A percentile compares a stretch with the other conserved stretches of the same genome.
These are phyloP conservation scores for Monochamus saltuarius DNA, from an alignment of 1,140 invertebrate species.

Conservation along the genomic window DNA sequence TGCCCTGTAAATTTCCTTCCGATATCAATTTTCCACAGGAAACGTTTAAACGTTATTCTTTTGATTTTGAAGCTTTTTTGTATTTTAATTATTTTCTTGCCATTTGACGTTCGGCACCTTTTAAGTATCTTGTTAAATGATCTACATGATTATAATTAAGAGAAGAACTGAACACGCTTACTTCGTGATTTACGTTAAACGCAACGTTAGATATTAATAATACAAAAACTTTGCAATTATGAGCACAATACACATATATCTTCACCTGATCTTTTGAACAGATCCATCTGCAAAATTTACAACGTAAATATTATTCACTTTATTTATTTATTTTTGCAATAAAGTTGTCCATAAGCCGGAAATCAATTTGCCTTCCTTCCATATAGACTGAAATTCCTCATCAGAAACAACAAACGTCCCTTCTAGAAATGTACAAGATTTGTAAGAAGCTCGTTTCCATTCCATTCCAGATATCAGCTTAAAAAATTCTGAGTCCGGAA, in stretches of 20 bases:
- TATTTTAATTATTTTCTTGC: background rate
- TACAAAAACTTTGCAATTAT: slow-evolving; percentile 5
- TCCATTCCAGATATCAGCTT: no score
- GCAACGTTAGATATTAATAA: background rate
- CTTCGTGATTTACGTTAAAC: no score
- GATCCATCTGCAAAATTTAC: slow-evolving; percentile 3
- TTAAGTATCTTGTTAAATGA: slow-evolving; percentile 1
- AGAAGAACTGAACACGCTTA: background rate
- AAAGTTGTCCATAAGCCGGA: no score
- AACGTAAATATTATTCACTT: slow-evolving; percentile 8
- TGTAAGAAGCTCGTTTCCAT: no score
- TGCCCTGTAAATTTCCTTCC: slow-evolving; percentile 2
- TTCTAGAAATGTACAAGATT: no score
- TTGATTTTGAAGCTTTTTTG: background rate
- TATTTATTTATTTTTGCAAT: slow-evolving; percentile 1
- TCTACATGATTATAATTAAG: slow-evolving; percentile 4
- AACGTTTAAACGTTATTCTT: background rate
- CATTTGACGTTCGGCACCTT: slow-evolving; percentile 3
- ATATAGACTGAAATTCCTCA: no score
- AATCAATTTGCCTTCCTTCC: no score
- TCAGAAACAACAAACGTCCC: no score
- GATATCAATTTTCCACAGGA: background rate
- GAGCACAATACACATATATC: slow-evolving; percentile 4
- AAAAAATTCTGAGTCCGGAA: no score
- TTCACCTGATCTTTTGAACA: background rate